Evolutionary conservation across 2,797 vertebrate genomes (phyloP), one percentile per base, ranked within the genome.

Genomic region (Cyprinodon diabolis): DNA sequence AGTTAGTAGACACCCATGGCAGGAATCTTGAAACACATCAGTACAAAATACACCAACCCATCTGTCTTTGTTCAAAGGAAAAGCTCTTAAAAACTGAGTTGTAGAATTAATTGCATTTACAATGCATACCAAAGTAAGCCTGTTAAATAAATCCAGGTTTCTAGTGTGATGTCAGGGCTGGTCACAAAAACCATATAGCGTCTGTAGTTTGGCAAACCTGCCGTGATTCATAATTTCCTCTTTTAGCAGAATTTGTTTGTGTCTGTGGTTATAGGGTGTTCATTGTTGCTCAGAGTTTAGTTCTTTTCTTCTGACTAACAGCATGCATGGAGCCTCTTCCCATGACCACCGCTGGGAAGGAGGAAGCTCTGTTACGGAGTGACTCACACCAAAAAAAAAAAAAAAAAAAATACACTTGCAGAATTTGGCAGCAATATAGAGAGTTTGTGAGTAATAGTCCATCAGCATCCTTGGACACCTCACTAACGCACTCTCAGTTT

Each of bases 251-350:
- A 75, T 66, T 62, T 71, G 45, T 86, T 85, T 87, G 77, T 66
- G 72, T 81, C 77, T 79, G 72, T 21, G 66, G 72, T 90, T 81
- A 86, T 77, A 86, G 89, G 84, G 85, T 90, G 84, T 77, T 13
- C 67, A 82, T 82, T 78, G 79, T 79, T 81, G 62, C 82, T 72
- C 72, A 49, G 68, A 87, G 84, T 87, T 84, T 81, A 75, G 82
- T 91, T 76, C 81, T 80, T 92, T 89, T 90, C 78, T 77, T 82
- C 87, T 90, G 91, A 91, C 89, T 91, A 92, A 90, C 81, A 87
- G 87, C 72, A 88, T 79, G 76, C 76, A 74, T 49, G 86, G 83
- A 92, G 89, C 84, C 86, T 90, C 84, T 83, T 91, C 84, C 73
- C 81, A 80, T 87, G 88, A 86, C 87, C 89, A 91, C 90, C 66